Evolutionary conservation across 1,140 invertebrate genomes (phyloP), one percentile per base, ranked within the genome.

Genomic region (Pentalonia nigronervosa): DNA sequence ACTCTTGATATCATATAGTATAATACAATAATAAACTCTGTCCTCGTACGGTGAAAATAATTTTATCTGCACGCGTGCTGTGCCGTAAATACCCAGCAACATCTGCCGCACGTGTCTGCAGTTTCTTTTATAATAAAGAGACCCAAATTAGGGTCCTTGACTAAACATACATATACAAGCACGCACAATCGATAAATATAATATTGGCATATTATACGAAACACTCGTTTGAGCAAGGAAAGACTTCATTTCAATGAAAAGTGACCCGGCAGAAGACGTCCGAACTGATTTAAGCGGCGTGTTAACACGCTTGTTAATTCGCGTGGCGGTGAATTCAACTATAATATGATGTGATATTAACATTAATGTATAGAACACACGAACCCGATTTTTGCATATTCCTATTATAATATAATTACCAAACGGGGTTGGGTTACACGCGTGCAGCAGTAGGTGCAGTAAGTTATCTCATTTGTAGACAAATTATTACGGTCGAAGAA

Each of bases 91-190:
- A 81, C 60, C 41, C 30, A 41, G 41, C 36, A n/a, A 83, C 91
- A 92, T 84, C 76, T 92, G 91, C 81, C 81, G 47, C 91, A 53
- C 91, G 91, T 92, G 67, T 53, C 81, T 20, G 47, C n/a, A 76
- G 60, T 76, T 92, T 25, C 67, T 91, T 81, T 92, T 84, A 76
- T 76, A 76, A 76, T 76, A 84, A 92, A 92, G 81, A 83, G n/a
- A 53, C 48, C 48, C n/a, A 53, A 92, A 92, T 50, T 83, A 83
- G 91, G 91, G 81, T 90, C 89, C 36, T 90, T 67, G 89, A 67
- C 89, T 90, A 90, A 30, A 86, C 25, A 86, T 11, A 47, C 41
- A 76, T 47, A 47, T 20, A 81, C 76, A 36, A 41, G 23, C 91
- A 17, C 76, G 47, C 60, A 83, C n/a, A 83, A 83, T 92, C 36